These are phyloP conservation scores for Poecile atricapillus DNA, from an alignment of 2,113 vertebrate species.

Conservation along the genomic window DNA sequence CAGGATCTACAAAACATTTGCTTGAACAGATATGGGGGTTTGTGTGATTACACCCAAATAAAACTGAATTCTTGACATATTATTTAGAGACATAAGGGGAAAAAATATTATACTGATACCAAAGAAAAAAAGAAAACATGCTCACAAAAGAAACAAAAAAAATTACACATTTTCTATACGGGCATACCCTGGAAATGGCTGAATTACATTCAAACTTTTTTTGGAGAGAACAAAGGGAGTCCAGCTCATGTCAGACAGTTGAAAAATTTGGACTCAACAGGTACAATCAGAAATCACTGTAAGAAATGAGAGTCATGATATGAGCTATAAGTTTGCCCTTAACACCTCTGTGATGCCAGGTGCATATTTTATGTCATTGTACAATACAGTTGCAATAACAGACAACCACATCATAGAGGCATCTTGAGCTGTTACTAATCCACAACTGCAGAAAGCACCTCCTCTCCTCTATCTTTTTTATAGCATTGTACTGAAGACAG, in stretches of 20 bases:
- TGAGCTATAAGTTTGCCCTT: neutral
- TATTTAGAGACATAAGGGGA: neutral
- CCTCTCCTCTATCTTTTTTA: neutral
- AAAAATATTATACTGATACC: neutral
- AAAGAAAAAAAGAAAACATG: rapidly evolving
- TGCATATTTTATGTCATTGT: neutral
- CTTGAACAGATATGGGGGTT: neutral
- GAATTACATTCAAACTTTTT: neutral
- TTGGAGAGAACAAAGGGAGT: neutral
- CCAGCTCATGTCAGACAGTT: neutral
- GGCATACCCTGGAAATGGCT: neutral
- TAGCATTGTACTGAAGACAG: neutral
- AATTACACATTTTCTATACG: neutral
- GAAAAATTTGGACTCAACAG: neutral
- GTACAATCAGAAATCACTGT: neutral
- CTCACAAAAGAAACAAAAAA: neutral
- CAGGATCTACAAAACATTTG: neutral
- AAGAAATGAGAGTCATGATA: neutral
- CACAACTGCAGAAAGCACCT: neutral
- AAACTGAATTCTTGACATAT: neutral
- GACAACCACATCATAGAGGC: neutral
- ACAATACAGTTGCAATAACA: neutral
- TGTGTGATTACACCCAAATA: neutral
- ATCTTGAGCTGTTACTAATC: neutral
- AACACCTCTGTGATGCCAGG: neutral